Percentiles rank a stretch among this genome's conserved stretches.
Evolutionary conservation across 1,140 invertebrate species (phyloP).

Genomic region (Drosophila sp.): DNA sequence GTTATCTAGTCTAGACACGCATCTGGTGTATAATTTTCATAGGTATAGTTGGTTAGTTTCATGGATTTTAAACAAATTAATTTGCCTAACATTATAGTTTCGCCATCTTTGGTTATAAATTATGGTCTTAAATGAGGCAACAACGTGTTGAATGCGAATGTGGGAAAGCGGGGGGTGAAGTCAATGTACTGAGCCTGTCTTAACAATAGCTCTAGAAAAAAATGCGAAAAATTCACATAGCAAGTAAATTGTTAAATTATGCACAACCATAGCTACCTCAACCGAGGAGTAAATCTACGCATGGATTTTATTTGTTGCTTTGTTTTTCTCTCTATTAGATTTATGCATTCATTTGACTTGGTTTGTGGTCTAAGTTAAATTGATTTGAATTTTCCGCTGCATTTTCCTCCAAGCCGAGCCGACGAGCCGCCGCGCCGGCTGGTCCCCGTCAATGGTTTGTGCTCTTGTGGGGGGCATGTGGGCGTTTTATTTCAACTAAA

Average conservation of each 20-base stretch:
- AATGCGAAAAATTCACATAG: slow-evolving; percentile 25
- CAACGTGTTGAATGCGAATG: slow-evolving; percentile 7
- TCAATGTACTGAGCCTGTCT: slow-evolving; percentile 44
- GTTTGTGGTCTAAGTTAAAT: slow-evolving; percentile 66
- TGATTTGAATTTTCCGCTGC: slow-evolving; percentile 74
- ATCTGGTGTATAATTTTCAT: slow-evolving; percentile 21
- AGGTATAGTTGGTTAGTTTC: slow-evolving; percentile 46
- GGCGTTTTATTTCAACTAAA: slow-evolving; percentile 78
- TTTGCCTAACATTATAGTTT: slow-evolving; percentile 39
- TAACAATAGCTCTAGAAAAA: slow-evolving; percentile 38
- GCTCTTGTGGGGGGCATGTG: slow-evolving; percentile 44
- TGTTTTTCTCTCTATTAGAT: slow-evolving; percentile 49
- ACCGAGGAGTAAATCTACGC: neutral
- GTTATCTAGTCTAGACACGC: slow-evolving; percentile 37
- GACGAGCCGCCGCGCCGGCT: slow-evolving; percentile 46
- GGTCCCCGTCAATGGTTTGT: slow-evolving; percentile 65
- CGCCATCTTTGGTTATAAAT: slow-evolving; percentile 45
- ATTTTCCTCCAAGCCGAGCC: slow-evolving; percentile 37
- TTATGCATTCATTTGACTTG: slow-evolving; percentile 46
- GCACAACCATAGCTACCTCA: slow-evolving; percentile 25
- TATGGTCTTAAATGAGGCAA: slow-evolving; percentile 26
- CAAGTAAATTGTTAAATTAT: slow-evolving; percentile 71
- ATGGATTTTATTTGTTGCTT: slow-evolving; percentile 7
- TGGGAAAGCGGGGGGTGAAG: slow-evolving; percentile 10
- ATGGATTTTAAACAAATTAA: slow-evolving; percentile 63